Percentiles rank a stretch among this genome's conserved stretches.
Conservation (phyloP, 2,888 invertebrate species). For the Eupithecia dodoneata region DNA sequence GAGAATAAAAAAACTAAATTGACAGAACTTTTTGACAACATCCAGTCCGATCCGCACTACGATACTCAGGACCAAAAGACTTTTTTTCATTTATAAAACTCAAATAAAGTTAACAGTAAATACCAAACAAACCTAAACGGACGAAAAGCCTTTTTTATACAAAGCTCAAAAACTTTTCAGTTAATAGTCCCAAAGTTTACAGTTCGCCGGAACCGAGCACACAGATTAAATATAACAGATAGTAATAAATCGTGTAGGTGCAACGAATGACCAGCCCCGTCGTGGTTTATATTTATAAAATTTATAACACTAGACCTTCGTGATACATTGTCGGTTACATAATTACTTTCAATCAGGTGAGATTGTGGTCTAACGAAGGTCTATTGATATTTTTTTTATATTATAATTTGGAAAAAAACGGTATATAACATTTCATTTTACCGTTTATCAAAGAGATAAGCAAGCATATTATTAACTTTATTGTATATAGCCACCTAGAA, state of each 20-base stretch:
- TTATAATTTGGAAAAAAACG: too few species aligned
- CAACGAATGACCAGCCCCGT: slow-evolving; percentile 24
- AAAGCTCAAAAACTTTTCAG: slow-evolving; percentile 51
- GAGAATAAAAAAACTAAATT: not conserved
- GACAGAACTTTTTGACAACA: not conserved
- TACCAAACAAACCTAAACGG: not conserved
- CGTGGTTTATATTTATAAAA: slow-evolving; percentile 17
- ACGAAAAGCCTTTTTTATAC: not conserved
- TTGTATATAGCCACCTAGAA: too few species aligned
- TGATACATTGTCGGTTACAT: not conserved
- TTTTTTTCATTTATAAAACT: not conserved
- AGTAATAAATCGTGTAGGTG: slow-evolving; percentile 31
- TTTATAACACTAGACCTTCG: not conserved
- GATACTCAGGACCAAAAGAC: not conserved
- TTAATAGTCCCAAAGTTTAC: slow-evolving; percentile 54
- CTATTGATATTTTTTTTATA: too few species aligned
- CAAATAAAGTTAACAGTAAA: not conserved
- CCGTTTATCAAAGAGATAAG: too few species aligned
- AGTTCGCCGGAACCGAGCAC: slow-evolving; percentile 43
- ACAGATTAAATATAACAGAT: slow-evolving; percentile 32
- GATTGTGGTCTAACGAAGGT: too few species aligned
- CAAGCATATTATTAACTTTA: too few species aligned
- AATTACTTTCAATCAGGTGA: not conserved
- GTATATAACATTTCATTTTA: too few species aligned
- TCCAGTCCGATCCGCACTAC: not conserved